phyloP scores from a whole-genome alignment of 53 echinoderm and acorn worm species.

The Luidia sarsii region DNA sequence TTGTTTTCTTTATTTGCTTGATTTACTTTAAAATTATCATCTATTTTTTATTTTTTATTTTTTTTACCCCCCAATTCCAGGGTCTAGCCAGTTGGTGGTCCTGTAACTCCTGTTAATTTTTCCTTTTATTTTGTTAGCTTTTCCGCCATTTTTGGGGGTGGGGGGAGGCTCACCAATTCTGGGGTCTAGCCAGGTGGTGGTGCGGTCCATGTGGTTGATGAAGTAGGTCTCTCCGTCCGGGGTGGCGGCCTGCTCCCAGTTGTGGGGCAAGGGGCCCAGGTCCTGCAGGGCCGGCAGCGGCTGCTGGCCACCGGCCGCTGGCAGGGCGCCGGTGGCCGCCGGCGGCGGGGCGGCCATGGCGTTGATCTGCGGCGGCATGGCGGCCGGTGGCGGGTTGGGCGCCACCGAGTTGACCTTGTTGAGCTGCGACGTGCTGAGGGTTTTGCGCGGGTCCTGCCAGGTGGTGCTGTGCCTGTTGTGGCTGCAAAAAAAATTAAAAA shows the following conservation, averaged over 20 bases:
- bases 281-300: constrained; percentile 83
- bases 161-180: constrained; percentile 77
- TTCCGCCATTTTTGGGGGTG: too few relatives aligned
- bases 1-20: too few relatives aligned
- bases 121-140: too few relatives aligned
- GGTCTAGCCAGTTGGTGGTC: too few relatives aligned
- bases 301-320: constrained; percentile 55
- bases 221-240: constrained; percentile 94
- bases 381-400: constrained; percentile 29
- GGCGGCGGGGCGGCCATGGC: constrained; percentile 24
- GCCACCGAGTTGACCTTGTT: constrained; percentile 59
- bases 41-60: too few relatives aligned
- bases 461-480: constrained; percentile 87
- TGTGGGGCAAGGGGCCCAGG: constrained; percentile 82
- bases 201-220: constrained; percentile 91
- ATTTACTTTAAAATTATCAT: too few relatives aligned
- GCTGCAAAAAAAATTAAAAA: too few relatives aligned
- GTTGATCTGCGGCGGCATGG: constrained; percentile 26
- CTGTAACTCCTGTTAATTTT: too few relatives aligned
- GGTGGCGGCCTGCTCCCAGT: constrained; percentile 97
- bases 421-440: constrained; percentile 56
- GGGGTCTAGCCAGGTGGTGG: constrained; percentile 97
- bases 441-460: constrained; percentile 95
- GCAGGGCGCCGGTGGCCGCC: background rate
- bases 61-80: too few relatives aligned